phyloP scores from a whole-genome alignment of 1,140 invertebrate species.

The Bombyx mori region DNA sequence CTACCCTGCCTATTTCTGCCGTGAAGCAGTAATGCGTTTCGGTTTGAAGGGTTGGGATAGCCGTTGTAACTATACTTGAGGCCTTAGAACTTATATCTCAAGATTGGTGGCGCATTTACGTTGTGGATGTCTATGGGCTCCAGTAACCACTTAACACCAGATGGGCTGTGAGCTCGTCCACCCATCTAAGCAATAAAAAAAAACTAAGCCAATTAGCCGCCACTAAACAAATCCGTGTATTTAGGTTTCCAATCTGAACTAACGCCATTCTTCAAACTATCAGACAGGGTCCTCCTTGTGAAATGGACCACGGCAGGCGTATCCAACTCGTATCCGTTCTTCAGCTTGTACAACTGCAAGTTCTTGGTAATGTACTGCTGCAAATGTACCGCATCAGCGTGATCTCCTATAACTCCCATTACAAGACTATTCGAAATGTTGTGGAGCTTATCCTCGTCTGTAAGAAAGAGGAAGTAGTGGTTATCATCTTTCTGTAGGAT shows the following conservation, averaged over 20 bases:
- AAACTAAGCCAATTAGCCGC: no score
- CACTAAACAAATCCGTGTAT: no score
- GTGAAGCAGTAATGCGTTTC: no score
- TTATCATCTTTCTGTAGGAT: not conserved
- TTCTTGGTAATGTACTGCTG: constrained; percentile 97
- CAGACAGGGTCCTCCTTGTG: constrained; percentile 91
- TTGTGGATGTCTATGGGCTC: no score
- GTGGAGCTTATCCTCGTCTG: constrained; percentile 95
- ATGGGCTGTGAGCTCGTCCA: no score
- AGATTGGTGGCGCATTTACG: no score
- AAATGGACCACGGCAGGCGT: constrained; percentile 92
- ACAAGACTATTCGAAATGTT: constrained; percentile 88
- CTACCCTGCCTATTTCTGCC: no score
- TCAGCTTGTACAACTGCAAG: constrained; percentile 96
- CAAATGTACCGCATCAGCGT: constrained; percentile 95
- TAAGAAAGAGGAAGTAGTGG: constrained; percentile 27
- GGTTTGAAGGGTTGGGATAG: no score
- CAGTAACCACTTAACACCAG: no score
- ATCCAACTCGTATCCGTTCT: constrained; percentile 94
- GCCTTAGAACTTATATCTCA: no score
- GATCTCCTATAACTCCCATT: constrained; percentile 92
- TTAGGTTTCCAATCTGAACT: constrained; percentile 2
- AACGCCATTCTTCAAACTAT: constrained; percentile 87
- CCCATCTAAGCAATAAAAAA: no score
- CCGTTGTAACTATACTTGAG: no score